Evolutionary conservation across 2,797 vertebrate species (phyloP), one percentile per base, ranked within the genome.

Genomic region (Sus cebifrons): DNA sequence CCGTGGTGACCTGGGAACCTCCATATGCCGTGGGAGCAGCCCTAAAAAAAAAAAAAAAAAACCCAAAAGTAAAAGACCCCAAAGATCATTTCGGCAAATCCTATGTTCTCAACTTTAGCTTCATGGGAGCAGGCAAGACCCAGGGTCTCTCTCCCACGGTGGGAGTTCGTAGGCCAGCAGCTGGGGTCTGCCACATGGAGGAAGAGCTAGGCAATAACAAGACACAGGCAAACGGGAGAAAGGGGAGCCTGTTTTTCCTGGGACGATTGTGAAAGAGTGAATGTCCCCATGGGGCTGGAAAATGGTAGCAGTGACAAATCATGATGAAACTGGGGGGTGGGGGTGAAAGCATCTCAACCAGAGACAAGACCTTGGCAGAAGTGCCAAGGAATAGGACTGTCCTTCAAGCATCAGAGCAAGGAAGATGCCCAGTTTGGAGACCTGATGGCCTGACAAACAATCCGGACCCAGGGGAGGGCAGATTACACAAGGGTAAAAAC

Each of bases 151-250:
- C 36, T 20, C 49, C 15, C 13, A 44, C 13, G 15, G 10, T 1
- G 27, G 65, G 21, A 27, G 21, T 65, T 15, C 10, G 2, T 13
- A 23, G 44, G 40, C n/a, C 60, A 29, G 13, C 21, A 62, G 44
- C 0, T 0, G n/a, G 68, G 58, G 15, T 6, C 0, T 5, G 12
- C n/a, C 36, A 74, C 1, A 0, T 14, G 40, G 10, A 65, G 23
- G 23, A 27, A 36, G 23, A 2, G 13, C 21, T 18, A 10, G 17
- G 10, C 9, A 10, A 5, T 6, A 2, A 3, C 0, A 6, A 52
- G 91, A 56, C 9, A 1, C 44, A 74, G 52, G 15, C 17, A n/a
- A 20, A 3, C 12, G 40, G 27, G 29, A 82, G 70, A 13, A 16
- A 32, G 64, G 81, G 25, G 27, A 36, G 8, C 29, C 10, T 2